Conservation (phyloP, 1,140 invertebrate species). For the Formica exsecta region DNA sequence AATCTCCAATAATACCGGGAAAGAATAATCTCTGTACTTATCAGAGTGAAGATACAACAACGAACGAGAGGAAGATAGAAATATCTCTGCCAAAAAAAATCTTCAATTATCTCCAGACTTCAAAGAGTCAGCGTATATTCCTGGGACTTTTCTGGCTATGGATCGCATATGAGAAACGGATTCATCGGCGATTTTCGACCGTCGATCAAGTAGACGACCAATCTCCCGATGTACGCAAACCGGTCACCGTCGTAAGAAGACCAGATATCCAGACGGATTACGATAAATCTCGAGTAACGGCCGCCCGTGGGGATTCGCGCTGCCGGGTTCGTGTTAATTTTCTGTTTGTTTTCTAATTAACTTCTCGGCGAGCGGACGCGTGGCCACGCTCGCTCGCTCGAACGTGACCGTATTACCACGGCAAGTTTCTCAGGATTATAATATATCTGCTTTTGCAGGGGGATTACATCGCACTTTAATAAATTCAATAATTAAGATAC, state of each 20-base stretch:
- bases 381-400: constrained; percentile 36
- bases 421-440: constrained; percentile 73
- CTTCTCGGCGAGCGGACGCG: constrained; percentile 59
- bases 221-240: constrained; percentile 71
- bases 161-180: constrained; percentile 42
- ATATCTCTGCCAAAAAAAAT: not conserved
- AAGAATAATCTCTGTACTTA: not conserved
- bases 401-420: constrained; percentile 64
- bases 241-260: constrained; percentile 79
- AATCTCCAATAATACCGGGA: not conserved
- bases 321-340: constrained; percentile 82
- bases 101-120: not conserved
- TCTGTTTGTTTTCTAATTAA: constrained; percentile 85
- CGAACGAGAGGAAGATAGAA: not conserved
- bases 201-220: constrained; percentile 58
- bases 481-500: constrained; percentile 75
- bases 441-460: constrained; percentile 40
- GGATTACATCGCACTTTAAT: constrained; percentile 63
- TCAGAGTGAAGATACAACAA: not conserved
- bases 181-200: constrained; percentile 71
- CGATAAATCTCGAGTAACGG: constrained; percentile 83
- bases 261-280: constrained; percentile 77
- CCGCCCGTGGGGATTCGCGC: constrained; percentile 80
- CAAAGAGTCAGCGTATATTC: not conserved
- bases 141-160: constrained; percentile 38